phyloP scores from a whole-genome alignment of 2,888 invertebrate species.

The Lottia gigantea region DNA sequence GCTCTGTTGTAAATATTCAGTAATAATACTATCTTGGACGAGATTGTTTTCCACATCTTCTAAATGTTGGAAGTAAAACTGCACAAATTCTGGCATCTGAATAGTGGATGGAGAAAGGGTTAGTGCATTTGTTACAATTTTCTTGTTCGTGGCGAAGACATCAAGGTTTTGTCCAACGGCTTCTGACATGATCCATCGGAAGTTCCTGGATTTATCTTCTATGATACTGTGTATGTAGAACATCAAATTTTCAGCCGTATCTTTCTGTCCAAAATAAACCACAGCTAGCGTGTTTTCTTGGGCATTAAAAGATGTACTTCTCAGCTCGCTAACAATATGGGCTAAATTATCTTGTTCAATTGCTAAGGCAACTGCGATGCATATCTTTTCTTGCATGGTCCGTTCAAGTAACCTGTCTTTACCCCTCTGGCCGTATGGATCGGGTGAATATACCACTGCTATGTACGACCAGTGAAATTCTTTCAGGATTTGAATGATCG shows the following conservation, averaged over 20 bases:
- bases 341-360: not conserved
- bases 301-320: slow-evolving; percentile 26
- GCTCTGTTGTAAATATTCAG: not conserved
- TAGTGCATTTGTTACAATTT: slow-evolving; percentile 37
- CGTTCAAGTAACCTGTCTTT: slow-evolving; percentile 32
- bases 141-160: slow-evolving; percentile 25
- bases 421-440: slow-evolving; percentile 39
- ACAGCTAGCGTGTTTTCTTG: slow-evolving; percentile 39
- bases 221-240: slow-evolving; percentile 20
- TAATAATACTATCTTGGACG: slow-evolving; percentile 11
- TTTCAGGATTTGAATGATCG: slow-evolving; percentile 41
- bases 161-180: slow-evolving; percentile 38
- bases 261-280: slow-evolving; percentile 46
- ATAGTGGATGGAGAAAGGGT: slow-evolving; percentile 33
- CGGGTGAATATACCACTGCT: slow-evolving; percentile 45
- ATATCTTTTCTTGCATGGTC: slow-evolving; percentile 41
- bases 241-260: slow-evolving; percentile 32
- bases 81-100: slow-evolving; percentile 29
- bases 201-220: not conserved
- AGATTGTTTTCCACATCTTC: slow-evolving; percentile 1
- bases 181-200: slow-evolving; percentile 50
- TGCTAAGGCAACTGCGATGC: slow-evolving; percentile 37
- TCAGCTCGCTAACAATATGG: slow-evolving; percentile 18
- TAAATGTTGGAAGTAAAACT: slow-evolving; percentile 17
- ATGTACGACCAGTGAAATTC: slow-evolving; percentile 48